Base-by-base conservation (phyloP, 1,140 invertebrate genomes). In the Battus philenor region DNA sequence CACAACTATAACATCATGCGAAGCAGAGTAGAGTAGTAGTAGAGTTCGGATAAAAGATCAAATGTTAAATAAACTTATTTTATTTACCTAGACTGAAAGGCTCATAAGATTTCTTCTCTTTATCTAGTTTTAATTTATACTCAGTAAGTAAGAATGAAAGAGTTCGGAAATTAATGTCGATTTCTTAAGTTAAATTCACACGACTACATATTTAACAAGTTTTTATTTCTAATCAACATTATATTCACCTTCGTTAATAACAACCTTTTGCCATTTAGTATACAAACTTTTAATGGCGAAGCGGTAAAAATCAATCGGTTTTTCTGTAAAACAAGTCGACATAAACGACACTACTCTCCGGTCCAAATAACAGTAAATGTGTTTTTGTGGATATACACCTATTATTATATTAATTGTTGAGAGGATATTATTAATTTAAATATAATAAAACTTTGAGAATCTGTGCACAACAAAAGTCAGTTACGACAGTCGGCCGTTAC, bases 401-500 rank as follows among this genome's bases (percentile, higher is more conserved):
- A 9, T n/a, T 26, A 9, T n/a, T n/a, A n/a, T n/a, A n/a, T n/a
- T 26, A 26, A 26, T 22, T 22, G 7, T 22, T 22, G 3, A 22
- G 20, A 22, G 7, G 7, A 22, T 3, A 22, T 4, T 4, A 22
- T 22, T 4, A 4, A 22, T 22, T 4, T 22, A 26, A 26, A 26
- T 8, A 12, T 16, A 10, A 29, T 5, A 6, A 50, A 53, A 69
- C 30, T 69, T 77, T 74, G 57, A 68, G 47, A 50, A 47, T 41
- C 54, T 17, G 53, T 56, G 50, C 9, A 32, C 11, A 54, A 59
- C 57, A 73, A 76, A 79, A 79, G 75, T 76, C 70, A 75, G 73
- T 80, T 80, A 80, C 68, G 57, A 74, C 70, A 74, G 64, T 44
- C 43, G 59, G 67, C 71, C 76, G 76, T 80, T 80, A 77, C 71